These are phyloP conservation scores for Myxocyprinus asiaticus DNA, from an alignment of 2,113 vertebrate species.

Conservation along the genomic window DNA sequence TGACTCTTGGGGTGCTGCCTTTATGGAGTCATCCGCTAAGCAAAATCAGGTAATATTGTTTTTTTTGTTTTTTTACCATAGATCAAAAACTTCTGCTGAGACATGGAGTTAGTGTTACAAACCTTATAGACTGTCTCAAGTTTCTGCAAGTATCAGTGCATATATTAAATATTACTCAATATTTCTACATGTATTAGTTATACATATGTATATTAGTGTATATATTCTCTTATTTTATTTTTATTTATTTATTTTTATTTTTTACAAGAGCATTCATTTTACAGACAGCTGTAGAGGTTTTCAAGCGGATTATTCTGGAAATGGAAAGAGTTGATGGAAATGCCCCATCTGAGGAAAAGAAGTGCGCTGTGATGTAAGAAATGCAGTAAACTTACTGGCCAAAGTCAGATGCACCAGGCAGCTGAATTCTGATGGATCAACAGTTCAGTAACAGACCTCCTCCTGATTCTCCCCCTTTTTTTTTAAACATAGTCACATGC, in stretches of 20 bases:
- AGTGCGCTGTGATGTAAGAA: slow-evolving; percentile 78
- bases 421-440: not conserved
- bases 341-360: slow-evolving; percentile 73
- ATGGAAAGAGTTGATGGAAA: slow-evolving; percentile 82
- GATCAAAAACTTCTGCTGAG: no score
- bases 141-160: no score
- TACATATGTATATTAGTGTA: not conserved
- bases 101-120: no score
- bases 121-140: no score
- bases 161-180: no score
- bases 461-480: no score
- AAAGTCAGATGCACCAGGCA: slow-evolving; percentile 66
- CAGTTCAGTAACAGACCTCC: not conserved
- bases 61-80: no score
- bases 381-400: slow-evolving; percentile 63
- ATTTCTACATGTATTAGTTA: no score
- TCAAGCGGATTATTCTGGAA: slow-evolving; percentile 82
- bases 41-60: slow-evolving; percentile 81
- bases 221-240: no score
- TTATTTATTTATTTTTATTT: no score
- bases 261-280: no score
- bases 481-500: no score
- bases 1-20: slow-evolving; percentile 80
- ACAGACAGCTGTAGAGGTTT: slow-evolving; percentile 81
- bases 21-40: slow-evolving; percentile 85